phyloP scores from a whole-genome alignment of 2,113 vertebrate species.

The Passer domesticus region DNA sequence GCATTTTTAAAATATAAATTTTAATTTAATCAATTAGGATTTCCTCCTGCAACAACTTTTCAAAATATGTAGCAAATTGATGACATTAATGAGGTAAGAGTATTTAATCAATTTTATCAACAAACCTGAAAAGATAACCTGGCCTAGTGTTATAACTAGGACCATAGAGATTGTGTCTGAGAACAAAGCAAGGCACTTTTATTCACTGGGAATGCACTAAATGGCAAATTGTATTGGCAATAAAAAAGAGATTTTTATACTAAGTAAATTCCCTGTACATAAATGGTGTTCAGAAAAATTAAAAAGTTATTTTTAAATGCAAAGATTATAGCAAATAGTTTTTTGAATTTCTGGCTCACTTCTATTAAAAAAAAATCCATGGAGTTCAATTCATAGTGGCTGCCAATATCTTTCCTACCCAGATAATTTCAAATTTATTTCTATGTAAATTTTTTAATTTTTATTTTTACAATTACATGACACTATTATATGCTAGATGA shows the following conservation, averaged over 20 bases:
- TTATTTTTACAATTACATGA: not conserved
- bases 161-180: not conserved
- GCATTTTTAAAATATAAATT: not conserved
- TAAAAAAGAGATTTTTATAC: not conserved
- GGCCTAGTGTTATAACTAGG: not conserved
- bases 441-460: not conserved
- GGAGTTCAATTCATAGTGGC: not conserved
- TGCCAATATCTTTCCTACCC: not conserved
- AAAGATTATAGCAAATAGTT: not conserved
- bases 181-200: not conserved
- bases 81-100: not conserved
- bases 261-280: not conserved
- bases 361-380: not conserved
- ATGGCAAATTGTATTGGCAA: not conserved
- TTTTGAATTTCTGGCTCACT: not conserved
- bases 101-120: not conserved
- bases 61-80: not conserved
- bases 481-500: not conserved
- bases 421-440: not conserved
- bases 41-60: not conserved
- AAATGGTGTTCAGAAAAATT: not conserved
- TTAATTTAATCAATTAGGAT: not conserved
- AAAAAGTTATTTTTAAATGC: not conserved
- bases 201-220: not conserved
- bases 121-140: accelerated